Base-by-base conservation (phyloP, 2,113 vertebrate species). In the Pionites leucogaster region DNA sequence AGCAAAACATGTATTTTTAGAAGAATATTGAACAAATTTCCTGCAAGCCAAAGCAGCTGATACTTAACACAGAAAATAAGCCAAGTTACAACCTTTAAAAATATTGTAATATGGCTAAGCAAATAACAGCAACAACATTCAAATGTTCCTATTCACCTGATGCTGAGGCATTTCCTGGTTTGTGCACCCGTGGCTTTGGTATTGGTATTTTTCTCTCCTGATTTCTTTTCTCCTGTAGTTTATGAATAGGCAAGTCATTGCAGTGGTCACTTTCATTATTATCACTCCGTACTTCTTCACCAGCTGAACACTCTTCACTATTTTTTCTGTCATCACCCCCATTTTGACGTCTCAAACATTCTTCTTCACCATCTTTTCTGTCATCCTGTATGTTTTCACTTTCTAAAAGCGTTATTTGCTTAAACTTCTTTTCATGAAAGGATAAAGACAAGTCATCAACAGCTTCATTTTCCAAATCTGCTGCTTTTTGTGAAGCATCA, bases 371-470 rank as follows among this genome's bases (percentile, higher is more conserved):
- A 47, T 88, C 62, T 57, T 68, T 86, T 82, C 81, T 50, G 23
- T 52, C 50, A 57, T 89, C 93, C 12, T 39, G 46, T 25, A 80
- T 53, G 76, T 81, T 97, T 91, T 97, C 82, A 57, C 95, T 98
- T 97, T 99, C 98, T 92, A 98, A 86, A 95, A 98, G 98, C 13
- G 97, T 97, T 27, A 97, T 96, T 94, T 96, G 98, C 75, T 98
- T 98, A 57, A 95, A 96, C 57, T 81, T 98, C 18, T 95, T 97
- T 68, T 97, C 98, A 59, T 98, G 96, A 29, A 98, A 98, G 41
- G 98, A 98, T 79, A 98, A 87, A 18, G 97, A 87, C 94, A 99
- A 99, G 90, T 98, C 91, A 88, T 97, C 98, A 41, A 92, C 78
- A 92, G 95, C 95, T 70, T 97, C 93, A 0, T 86, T 64, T 93